A percentile compares a stretch with the other conserved stretches of the same genome.
Evolutionary conservation across 2,797 vertebrate species (phyloP).

Genomic region (Monodelphis domestica): DNA sequence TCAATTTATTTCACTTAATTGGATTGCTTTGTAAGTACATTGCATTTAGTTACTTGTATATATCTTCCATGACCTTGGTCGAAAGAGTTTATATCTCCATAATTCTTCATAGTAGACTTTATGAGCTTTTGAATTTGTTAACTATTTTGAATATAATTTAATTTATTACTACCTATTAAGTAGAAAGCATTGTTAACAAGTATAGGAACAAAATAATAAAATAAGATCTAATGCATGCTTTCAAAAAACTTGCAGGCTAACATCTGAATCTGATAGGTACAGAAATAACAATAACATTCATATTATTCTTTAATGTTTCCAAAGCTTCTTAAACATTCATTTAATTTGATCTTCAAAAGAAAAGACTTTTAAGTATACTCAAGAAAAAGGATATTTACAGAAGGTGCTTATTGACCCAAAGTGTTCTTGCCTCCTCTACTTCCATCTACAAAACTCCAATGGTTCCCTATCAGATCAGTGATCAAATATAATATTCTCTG

Average conservation of each 20-base stretch:
- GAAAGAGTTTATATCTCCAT: not conserved
- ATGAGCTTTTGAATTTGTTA: not conserved
- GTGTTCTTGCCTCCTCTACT: not conserved
- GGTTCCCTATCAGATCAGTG: not conserved
- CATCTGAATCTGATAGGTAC: not conserved
- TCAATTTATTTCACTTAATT: not conserved
- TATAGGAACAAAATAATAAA: not conserved
- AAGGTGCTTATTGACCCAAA: not conserved
- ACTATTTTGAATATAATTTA: not conserved
- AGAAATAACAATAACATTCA: not conserved
- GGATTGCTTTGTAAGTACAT: not conserved
- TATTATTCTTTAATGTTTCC: not conserved
- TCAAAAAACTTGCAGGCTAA: not conserved
- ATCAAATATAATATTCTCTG: not conserved
- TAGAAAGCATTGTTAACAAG: not conserved
- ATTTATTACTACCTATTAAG: not conserved
- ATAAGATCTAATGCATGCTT: not conserved
- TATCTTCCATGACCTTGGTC: not conserved
- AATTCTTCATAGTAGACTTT: not conserved
- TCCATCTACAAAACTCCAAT: not conserved
- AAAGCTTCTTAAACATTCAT: not conserved
- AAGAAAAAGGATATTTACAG: not conserved
- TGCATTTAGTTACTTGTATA: not conserved
- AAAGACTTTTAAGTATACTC: not conserved
- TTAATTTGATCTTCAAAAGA: not conserved